phyloP scores from a whole-genome alignment of 2,113 vertebrate species.

The Polyodon spathula region DNA sequence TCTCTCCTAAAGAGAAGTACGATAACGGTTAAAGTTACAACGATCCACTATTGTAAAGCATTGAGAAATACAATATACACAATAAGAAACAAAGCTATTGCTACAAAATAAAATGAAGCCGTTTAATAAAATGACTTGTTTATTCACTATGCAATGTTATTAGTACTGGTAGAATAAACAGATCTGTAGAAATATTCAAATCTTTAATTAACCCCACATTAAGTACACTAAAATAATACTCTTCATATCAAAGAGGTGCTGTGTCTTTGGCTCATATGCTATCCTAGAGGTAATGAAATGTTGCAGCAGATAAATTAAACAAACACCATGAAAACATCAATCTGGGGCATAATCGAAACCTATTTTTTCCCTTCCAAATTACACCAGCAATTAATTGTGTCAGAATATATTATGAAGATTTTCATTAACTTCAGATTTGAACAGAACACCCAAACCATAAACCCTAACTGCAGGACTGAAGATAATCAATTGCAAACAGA shows the following conservation, averaged over 20 bases:
- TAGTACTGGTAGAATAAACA: too few relatives aligned
- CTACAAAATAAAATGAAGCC: too few relatives aligned
- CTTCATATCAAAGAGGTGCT: constrained; percentile 9
- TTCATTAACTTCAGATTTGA: constrained; percentile 3
- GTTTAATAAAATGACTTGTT: too few relatives aligned
- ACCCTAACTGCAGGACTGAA: neutral
- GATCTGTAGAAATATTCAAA: constrained; percentile 1
- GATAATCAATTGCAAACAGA: constrained; percentile 4
- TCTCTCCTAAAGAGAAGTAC: too few relatives aligned
- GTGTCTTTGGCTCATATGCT: constrained; percentile 10
- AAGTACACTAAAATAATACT: neutral
- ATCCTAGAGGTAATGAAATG: constrained; percentile 19
- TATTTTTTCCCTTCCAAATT: constrained; percentile 3
- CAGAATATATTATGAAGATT: constrained; percentile 12
- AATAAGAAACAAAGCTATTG: too few relatives aligned
- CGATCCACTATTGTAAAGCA: too few relatives aligned
- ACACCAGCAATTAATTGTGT: constrained; percentile 7
- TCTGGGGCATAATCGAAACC: constrained; percentile 5
- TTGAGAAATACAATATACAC: too few relatives aligned
- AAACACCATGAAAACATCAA: constrained; percentile 10
- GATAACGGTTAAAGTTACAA: too few relatives aligned
- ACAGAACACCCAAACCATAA: neutral
- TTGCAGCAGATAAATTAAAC: constrained; percentile 1
- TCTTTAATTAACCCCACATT: constrained; percentile 11
- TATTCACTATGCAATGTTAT: too few relatives aligned